These are phyloP conservation scores for Dipodomys spectabilis DNA, from an alignment of 2,113 vertebrate genomes.

Conservation along the genomic window DNA sequence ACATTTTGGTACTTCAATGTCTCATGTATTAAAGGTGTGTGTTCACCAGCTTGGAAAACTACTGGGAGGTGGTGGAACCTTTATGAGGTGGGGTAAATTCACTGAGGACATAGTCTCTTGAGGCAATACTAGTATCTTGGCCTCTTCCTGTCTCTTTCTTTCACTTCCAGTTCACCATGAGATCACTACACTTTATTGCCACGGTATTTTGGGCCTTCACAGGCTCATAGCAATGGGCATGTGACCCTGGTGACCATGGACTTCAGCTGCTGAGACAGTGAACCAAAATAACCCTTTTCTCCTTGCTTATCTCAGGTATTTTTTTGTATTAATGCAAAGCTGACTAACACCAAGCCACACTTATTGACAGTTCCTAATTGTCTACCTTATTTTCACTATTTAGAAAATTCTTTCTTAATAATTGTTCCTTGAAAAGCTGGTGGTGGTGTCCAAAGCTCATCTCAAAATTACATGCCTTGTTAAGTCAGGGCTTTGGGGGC, in stretches of 20 bases:
- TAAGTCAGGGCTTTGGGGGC: constrained; percentile 50
- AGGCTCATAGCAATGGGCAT: no score
- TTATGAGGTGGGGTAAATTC: no score
- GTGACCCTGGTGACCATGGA: no score
- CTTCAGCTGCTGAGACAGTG: no score
- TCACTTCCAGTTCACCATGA: not conserved
- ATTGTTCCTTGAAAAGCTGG: not conserved
- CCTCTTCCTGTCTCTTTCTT: not conserved
- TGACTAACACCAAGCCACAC: not conserved
- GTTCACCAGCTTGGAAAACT: not conserved
- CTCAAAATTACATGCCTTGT: constrained; percentile 23
- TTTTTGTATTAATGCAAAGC: not conserved
- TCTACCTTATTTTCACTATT: not conserved
- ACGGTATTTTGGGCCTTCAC: no score
- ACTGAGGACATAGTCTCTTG: no score
- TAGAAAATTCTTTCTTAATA: not conserved
- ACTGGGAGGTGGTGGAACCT: no score
- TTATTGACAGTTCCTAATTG: not conserved
- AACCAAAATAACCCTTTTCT: not conserved
- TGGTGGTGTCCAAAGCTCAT: constrained; percentile 68
- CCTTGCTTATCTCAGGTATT: not conserved
- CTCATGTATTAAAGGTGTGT: not conserved
- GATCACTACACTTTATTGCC: no score
- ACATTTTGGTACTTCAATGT: not conserved
- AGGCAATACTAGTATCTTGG: not conserved